phyloP scores from a whole-genome alignment of 2,113 vertebrate species.

The Chascanopsetta lugubris region DNA sequence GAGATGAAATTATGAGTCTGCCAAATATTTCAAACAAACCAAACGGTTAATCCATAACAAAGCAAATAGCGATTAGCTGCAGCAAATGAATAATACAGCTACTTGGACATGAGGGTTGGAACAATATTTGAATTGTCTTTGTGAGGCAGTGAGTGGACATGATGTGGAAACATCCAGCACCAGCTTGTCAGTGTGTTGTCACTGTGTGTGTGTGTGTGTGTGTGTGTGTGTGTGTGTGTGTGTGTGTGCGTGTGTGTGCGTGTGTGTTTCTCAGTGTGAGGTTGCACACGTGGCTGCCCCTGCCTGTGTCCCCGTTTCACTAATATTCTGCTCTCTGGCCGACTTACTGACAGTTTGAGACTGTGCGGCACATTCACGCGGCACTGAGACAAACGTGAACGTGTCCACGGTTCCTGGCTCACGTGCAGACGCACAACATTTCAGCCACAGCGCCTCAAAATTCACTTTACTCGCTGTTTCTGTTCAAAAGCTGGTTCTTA shows the following conservation, averaged over 20 bases:
- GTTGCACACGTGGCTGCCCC: background rate
- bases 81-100: background rate
- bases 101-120: no score
- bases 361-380: background rate
- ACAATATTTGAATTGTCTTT: background rate
- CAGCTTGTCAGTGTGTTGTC: background rate
- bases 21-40: background rate
- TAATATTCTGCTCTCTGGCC: slow-evolving; percentile 1
- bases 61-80: background rate
- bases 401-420: background rate
- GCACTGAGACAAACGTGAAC: background rate
- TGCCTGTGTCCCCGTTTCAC: background rate
- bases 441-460: background rate
- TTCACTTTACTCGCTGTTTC: slow-evolving; percentile 14
- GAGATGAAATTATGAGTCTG: background rate
- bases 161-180: background rate
- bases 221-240: no score
- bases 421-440: background rate
- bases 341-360: background rate
- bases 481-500: slow-evolving; percentile 59
- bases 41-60: background rate
- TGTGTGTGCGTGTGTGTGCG: no score
- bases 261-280: no score
- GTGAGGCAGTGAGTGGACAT: background rate
- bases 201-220: no score